phyloP scores from a whole-genome alignment of 2,888 invertebrate genomes.

The Philereme vetulata region DNA sequence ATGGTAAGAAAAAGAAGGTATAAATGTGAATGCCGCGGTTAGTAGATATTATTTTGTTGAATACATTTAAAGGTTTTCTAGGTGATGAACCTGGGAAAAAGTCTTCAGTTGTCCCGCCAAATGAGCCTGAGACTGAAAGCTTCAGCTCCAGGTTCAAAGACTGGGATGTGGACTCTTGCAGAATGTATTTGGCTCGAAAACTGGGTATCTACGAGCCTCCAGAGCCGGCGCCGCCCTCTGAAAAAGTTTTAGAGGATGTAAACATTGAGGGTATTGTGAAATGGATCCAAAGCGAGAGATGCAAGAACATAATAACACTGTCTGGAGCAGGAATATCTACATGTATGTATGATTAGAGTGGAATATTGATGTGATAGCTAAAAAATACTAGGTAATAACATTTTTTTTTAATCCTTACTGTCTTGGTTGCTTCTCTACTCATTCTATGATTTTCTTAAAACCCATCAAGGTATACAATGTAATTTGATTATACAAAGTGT shows the following conservation, averaged over 20 bases:
- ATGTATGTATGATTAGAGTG: slow-evolving; percentile 82
- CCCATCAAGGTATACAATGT: background rate
- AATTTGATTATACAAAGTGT: background rate
- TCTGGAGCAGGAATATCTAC: slow-evolving; percentile 99
- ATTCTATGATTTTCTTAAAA: background rate
- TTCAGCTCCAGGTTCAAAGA: slow-evolving; percentile 68
- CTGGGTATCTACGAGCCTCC: slow-evolving; percentile 82
- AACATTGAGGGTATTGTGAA: slow-evolving; percentile 90
- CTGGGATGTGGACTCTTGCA: slow-evolving; percentile 85
- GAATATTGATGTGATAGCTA: too few relatives aligned
- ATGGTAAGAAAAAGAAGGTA: slow-evolving; percentile 54
- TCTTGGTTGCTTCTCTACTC: too few relatives aligned
- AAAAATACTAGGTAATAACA: too few relatives aligned
- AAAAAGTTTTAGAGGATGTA: slow-evolving; percentile 86
- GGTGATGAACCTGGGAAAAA: slow-evolving; percentile 59
- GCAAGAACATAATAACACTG: slow-evolving; percentile 95
- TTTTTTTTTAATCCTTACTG: too few relatives aligned
- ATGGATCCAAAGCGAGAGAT: slow-evolving; percentile 90
- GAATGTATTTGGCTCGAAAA: slow-evolving; percentile 86
- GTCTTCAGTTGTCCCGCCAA: slow-evolving; percentile 66
- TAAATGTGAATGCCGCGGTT: slow-evolving; percentile 6
- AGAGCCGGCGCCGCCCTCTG: slow-evolving; percentile 57
- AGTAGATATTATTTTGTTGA: slow-evolving; percentile 11
- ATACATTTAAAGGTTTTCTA: slow-evolving; percentile 38
- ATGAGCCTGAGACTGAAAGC: slow-evolving; percentile 55